Base-by-base conservation (phyloP, 1,140 invertebrate species). In the Telenomus remus region DNA sequence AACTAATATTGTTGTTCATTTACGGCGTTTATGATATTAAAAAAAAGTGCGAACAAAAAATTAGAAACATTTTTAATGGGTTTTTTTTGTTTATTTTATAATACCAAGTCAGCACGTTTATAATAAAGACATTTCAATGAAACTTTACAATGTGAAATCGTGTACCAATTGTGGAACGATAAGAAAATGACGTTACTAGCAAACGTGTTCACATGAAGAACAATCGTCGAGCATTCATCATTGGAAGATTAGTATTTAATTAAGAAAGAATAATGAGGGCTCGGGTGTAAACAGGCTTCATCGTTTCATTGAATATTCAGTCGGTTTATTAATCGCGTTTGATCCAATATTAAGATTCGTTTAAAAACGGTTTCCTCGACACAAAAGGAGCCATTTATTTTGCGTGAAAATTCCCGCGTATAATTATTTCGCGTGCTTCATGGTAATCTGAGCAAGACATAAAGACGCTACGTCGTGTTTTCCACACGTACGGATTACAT, bases 391-490 rank as follows among this genome's bases (percentile, higher is more conserved):
- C 33, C 49, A 68, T 74, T 60, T n/a, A n/a, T 55, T 50, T 71
- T 70, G 66, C 73, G 19, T 6, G 19, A 27, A 66, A 70, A 76
- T 76, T 71, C 14, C 0, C 55, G 42, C 47, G 55, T 65, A n/a
- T n/a, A 70, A 76, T 65, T 64, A 68, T 70, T 70, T 63, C 19
- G 72, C 72, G 65, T 75, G 72, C 13, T 69, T 69, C 65, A 70
- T 60, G 65, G 73, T 16, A 76, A 66, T 76, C 49, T 60, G 60
- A 54, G 35, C 61, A 51, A 61, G 63, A 66, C 10, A 63, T 55
- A 12, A 74, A 51, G 54, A 56, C 56, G 56, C 56, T 47, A 15
- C 56, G 50, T 53, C 19, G 19, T 19, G 14, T 56, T 56, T 71
- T 51, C 12, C 12, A 44, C 13, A 13, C 11, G 48, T 64, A 60